Evolutionary conservation across 2,797 vertebrate genomes (phyloP).

Genomic region (Linurgus olivaceus): DNA sequence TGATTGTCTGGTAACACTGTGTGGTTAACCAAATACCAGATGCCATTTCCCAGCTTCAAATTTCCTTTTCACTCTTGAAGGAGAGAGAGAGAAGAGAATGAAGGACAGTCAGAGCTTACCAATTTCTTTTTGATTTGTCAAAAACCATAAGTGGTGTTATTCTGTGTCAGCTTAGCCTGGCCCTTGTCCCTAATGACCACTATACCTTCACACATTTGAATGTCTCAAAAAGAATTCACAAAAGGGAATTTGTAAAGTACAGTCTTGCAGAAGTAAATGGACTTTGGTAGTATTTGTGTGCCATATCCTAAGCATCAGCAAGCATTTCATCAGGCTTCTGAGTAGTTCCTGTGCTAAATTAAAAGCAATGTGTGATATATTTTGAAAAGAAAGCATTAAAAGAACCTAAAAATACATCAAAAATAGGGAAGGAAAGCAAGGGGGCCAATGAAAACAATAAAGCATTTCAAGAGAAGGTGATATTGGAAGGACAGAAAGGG

Average conservation of each 20-base stretch:
- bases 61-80: background rate
- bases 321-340: background rate
- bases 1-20: background rate
- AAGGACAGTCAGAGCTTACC: background rate
- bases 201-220: background rate
- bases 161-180: background rate
- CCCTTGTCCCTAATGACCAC: background rate
- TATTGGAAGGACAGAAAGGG: background rate
- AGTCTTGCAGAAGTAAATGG: conserved; percentile 17
- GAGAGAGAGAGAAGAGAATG: background rate
- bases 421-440: background rate
- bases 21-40: background rate
- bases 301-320: background rate
- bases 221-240: background rate
- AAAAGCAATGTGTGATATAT: background rate
- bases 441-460: background rate
- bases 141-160: background rate
- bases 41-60: background rate
- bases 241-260: background rate
- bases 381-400: background rate
- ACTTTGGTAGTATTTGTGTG: background rate
- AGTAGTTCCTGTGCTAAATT: background rate
- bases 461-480: background rate
- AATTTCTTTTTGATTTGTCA: background rate
- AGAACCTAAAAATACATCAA: background rate